phyloP scores from a whole-genome alignment of 2,113 vertebrate species.

The Abramis brama region DNA sequence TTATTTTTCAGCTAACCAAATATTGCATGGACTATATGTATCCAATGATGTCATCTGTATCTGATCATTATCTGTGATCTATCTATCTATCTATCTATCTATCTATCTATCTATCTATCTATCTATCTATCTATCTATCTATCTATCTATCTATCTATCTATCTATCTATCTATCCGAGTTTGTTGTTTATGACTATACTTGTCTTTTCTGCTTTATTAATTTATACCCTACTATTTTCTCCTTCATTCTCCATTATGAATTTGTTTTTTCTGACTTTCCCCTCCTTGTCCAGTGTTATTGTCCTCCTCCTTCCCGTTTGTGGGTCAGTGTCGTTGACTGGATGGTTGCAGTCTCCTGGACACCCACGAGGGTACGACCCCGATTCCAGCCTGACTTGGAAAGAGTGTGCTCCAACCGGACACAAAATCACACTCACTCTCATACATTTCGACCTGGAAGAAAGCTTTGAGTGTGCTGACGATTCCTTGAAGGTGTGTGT shows the following conservation, averaged over 20 bases:
- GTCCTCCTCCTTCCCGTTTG: slow-evolving; percentile 47
- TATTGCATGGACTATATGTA: neutral
- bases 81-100: slow-evolving; percentile 23
- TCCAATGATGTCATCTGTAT: too few species aligned
- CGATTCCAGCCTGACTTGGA: slow-evolving; percentile 78
- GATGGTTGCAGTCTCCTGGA: slow-evolving; percentile 89
- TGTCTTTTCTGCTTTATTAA: neutral
- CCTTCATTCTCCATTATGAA: neutral
- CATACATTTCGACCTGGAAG: slow-evolving; percentile 88
- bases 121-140: neutral
- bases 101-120: neutral
- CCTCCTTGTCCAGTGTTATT: slow-evolving; percentile 34
- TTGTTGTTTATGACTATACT: neutral
- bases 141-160: too few species aligned
- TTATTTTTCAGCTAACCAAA: neutral
- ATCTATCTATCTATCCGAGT: too few species aligned
- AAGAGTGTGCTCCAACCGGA: slow-evolving; percentile 82
- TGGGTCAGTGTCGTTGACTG: slow-evolving; percentile 65
- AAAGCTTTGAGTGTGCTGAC: slow-evolving; percentile 83
- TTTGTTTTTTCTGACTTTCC: neutral
- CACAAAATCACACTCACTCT: slow-evolving; percentile 82
- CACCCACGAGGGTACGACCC: slow-evolving; percentile 87
- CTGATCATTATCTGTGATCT: neutral
- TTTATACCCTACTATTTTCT: neutral
- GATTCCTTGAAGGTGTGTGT: slow-evolving; percentile 86